Evolutionary conservation across 2,113 vertebrate genomes (phyloP), one percentile per base, ranked within the genome.

Genomic region (Megaleporinus macrocephalus): DNA sequence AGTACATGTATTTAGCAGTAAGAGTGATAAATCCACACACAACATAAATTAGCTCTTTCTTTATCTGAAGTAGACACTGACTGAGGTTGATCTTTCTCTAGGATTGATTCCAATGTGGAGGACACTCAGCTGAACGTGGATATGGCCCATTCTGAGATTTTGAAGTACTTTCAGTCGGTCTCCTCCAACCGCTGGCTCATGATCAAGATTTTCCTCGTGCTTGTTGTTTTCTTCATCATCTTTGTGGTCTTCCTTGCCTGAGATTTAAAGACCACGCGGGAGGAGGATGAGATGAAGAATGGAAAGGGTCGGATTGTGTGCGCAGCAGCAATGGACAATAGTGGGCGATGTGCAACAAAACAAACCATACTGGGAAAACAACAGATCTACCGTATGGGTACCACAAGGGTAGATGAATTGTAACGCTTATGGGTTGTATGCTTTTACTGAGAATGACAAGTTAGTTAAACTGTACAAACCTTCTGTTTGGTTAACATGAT

Each of bases 191-290:
- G 97, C 84, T 98, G 97, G 97, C 95, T 98, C 68, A 96, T 98
- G 96, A 95, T 98, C 88, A 98, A 98, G 93, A 97, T 98, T 87
- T 98, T 98, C 93, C 95, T 98, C 27, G 95, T 98, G 89, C 96
- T 98, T 71, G 89, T 97, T 30, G 72, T 98, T 85, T 98, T 98
- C 93, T 98, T 98, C 91, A 95, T 98, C 89, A 91, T 98, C 89
- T 98, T 98, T 66, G 96, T 98, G 27, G 96, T 98, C 86, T 98
- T 98, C 91, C 94, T 98, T 5, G 96, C 97, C 80, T 98, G 92
- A 97, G 65, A 75, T 73, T 24, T 62, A 68, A 62, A 41, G 15
- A 15, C 0, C 16, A 22, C 4, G 12, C 80, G 16, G 62, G 33
- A 71, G 20, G 11, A 53, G 30, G 30, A 59, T 3, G 62, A 75